Base-by-base conservation (phyloP, 2,888 invertebrate genomes). In the Hirudinaria manillensis region DNA sequence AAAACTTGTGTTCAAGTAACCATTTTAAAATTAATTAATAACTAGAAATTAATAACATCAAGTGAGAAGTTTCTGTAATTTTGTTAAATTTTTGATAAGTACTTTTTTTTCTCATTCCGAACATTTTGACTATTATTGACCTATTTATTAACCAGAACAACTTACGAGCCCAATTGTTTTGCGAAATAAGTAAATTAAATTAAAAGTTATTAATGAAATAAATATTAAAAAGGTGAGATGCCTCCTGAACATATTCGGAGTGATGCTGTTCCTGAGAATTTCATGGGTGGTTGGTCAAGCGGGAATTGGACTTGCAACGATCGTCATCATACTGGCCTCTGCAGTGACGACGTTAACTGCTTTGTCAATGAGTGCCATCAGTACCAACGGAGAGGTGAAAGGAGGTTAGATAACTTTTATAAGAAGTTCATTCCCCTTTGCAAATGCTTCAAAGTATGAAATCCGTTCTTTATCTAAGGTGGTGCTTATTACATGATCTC, bases 401-500 rank as follows among this genome's bases (percentile, higher is more conserved):
- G 96, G 96, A 89, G 97, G 93, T 93, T 88, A 84, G 88, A 32
- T 6, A 3, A 21, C 3, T 36, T 34, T 16, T 45, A 21, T 32
- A 45, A 4, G 45, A 45, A 19, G 45, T 16, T 7, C 45, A 45
- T 45, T 45, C 45, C 16, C 16, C 16, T 45, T 45, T 45, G 16
- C 38, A 38, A 38, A 6, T 1, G 45, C 16, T 10, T 16, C 16
- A 45, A 45, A 45, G 10, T 45, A 45, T 45, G 45, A 45, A 45
- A 45, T 16, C 45, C 45, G 16, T 45, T 45, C 16, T 34, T 21
- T 1, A 77, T 34, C 29, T 1, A 77, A 82, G 97, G 97, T 81
- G 98, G 98, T 51, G 93, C 97, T 74, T 98, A 98, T 86, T 99
- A 94, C 87, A 93, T 99, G 83, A 96, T 98, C 83, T 96, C 94